Evolutionary conservation across 2,797 vertebrate species (phyloP).

Genomic region (Cynodonichthys magdalenae): DNA sequence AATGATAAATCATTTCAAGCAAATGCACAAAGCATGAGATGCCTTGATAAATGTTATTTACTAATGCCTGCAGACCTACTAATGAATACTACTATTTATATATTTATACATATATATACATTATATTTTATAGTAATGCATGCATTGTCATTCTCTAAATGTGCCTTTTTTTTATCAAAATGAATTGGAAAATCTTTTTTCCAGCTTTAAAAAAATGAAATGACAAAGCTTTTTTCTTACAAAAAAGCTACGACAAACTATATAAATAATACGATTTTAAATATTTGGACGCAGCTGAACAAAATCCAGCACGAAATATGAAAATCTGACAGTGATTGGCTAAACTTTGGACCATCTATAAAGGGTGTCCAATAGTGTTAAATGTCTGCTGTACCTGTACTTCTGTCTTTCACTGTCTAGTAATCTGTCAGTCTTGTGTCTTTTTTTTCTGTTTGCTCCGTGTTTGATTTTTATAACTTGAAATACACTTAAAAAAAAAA

Average conservation of each 20-base stretch:
- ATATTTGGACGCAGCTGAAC: conserved; percentile 50
- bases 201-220: conserved; percentile 70
- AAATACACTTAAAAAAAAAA: conserved; percentile 21
- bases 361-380: conserved; percentile 84
- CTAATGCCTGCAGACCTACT: conserved; percentile 95
- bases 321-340: conserved; percentile 77
- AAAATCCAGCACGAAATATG: conserved; percentile 57
- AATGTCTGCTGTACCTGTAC: conserved; percentile 72
- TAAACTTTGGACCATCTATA: conserved; percentile 84
- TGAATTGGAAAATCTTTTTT: conserved; percentile 74
- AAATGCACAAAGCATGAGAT: conserved; percentile 94
- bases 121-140: conserved; percentile 81
- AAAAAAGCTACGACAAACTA: conserved; percentile 65
- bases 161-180: conserved; percentile 75
- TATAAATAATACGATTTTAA: conserved; percentile 19
- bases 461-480: conserved; percentile 48
- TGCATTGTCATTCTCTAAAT: conserved; percentile 81
- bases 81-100: conserved; percentile 77
- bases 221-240: conserved; percentile 72
- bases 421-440: conserved; percentile 65
- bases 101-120: conserved; percentile 57
- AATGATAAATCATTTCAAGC: conserved; percentile 81
- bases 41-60: conserved; percentile 92
- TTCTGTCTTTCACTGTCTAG: conserved; percentile 66
- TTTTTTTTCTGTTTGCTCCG: conserved; percentile 44